phyloP scores from a whole-genome alignment of 37 sponge, comb jelly and placozoan species.

The Haliclona indistincta region DNA sequence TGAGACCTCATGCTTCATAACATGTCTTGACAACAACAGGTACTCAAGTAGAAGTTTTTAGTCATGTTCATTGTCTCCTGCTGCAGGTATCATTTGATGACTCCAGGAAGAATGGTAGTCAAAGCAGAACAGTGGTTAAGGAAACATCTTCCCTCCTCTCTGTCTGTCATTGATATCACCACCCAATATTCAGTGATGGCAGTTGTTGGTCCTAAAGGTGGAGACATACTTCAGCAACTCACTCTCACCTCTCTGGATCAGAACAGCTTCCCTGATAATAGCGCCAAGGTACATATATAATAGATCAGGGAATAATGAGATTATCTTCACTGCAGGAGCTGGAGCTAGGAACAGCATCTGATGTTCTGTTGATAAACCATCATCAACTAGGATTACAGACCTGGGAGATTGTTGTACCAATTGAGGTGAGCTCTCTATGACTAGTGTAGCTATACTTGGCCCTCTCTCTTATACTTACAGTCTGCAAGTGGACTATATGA shows the following conservation, averaged over 20 bases:
- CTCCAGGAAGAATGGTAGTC: too few species aligned
- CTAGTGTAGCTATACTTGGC: too few species aligned
- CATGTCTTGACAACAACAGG: conserved; percentile 45
- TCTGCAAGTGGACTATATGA: conserved; percentile 58
- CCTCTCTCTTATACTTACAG: conserved; percentile 19
- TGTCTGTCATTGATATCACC: conserved; percentile 16
- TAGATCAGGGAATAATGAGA: neutral
- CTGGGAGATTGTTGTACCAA: too few species aligned
- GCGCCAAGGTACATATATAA: conserved; percentile 21
- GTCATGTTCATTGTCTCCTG: too few species aligned
- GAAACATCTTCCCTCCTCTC: conserved; percentile 35
- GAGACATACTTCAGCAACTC: conserved; percentile 24
- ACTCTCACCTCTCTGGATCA: conserved; percentile 36
- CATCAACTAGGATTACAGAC: too few species aligned
- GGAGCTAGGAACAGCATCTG: neutral
- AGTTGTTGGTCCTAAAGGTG: conserved; percentile 52
- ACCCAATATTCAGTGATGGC: conserved; percentile 38
- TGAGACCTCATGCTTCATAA: conserved; percentile 66
- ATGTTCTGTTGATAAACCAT: too few species aligned
- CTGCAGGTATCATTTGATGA: neutral
- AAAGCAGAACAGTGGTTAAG: too few species aligned
- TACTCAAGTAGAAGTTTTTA: too few species aligned
- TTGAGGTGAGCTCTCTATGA: neutral
- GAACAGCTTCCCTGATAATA: conserved; percentile 40
- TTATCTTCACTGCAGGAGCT: neutral